Base-by-base conservation (phyloP, 2,797 vertebrate species). In the Syndactyla subalaris region DNA sequence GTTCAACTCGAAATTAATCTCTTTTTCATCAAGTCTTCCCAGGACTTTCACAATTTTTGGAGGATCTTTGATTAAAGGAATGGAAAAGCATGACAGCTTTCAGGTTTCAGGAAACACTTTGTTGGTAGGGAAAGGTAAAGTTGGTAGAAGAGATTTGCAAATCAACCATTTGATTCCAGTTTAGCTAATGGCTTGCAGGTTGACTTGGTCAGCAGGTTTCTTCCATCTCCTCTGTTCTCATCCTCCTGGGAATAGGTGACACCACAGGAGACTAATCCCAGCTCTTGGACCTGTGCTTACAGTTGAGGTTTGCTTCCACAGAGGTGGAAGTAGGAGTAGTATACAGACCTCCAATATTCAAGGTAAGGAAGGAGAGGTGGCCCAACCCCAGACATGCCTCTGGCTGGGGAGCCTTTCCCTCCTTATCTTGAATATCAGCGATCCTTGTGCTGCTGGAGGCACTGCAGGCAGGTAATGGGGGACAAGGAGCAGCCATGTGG, bases 301-400 rank as follows among this genome's bases (percentile, higher is more conserved):
- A 20, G 6, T 2, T 65, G 29, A 6, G 19, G 21, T 24, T 67
- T 83, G 39, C 18, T 49, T 54, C 39, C 66, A 16, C 10, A 55
- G 36, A 59, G 34, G 23, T 1, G 32, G 43, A 73, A 70, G 32
- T 41, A 5, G 18, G 39, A 62, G 10, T 36, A 23, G 23, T 19
- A 19, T 12, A 66, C 72, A 43, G 48, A 65, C 62, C 29, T n/a
- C 67, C 54, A 48, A 43, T n/a, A 29, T 10, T 67, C 34, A 51
- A 30, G 13, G 22, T 20, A 19, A 26, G 20, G 71, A 27, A n/a
- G n/a, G 14, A 57, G 10, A 57, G 57, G 19, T 61, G 41, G 6
- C 19, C 58, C 26, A 80, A 8, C 1, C 7, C 14, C 21, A 83
- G 46, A 24, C 0, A 0, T 26, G 7, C 7, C 10, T 83, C 43